A percentile compares a stretch with the other conserved stretches of the same genome.
Evolutionary conservation across 2,797 vertebrate species (phyloP).

Genomic region (Remorina albescens): DNA sequence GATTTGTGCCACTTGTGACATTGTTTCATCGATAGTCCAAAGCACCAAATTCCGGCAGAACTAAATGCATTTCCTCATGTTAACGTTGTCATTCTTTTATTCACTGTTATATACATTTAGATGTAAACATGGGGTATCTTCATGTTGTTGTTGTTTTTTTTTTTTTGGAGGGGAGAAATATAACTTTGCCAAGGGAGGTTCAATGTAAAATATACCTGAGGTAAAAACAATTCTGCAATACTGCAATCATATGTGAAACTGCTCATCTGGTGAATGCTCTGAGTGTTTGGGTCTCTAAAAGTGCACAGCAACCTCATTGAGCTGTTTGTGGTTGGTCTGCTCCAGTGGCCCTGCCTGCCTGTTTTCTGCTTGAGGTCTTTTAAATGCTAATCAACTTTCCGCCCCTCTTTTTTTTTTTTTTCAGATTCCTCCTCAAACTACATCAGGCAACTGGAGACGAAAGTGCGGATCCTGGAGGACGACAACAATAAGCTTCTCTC

Average conservation of each 20-base stretch:
- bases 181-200: background rate
- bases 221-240: background rate
- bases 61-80: no score
- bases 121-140: no score
- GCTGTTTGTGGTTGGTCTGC: conserved; percentile 58
- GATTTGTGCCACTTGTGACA: background rate
- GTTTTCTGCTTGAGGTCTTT: conserved; percentile 60
- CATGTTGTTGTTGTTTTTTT: no score
- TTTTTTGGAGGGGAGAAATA: no score
- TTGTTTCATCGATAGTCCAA: background rate
- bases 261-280: background rate
- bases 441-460: conserved; percentile 94
- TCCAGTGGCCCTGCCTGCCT: conserved; percentile 35
- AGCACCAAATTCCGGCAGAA: background rate
- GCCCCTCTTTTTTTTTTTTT: conserved; percentile 59
- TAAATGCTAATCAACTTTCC: conserved; percentile 74
- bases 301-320: conserved; percentile 38
- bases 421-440: conserved; percentile 94
- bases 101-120: no score
- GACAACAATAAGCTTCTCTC: conserved; percentile 91
- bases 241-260: conserved; percentile 15
- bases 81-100: no score
- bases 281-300: conserved; percentile 16
- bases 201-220: background rate
- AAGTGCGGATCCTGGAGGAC: conserved; percentile 93